A percentile compares a stretch with the other conserved stretches of the same genome.
These are phyloP conservation scores for Cheirogaleus medius DNA, from an alignment of 2,113 vertebrate species.

Conservation along the genomic window DNA sequence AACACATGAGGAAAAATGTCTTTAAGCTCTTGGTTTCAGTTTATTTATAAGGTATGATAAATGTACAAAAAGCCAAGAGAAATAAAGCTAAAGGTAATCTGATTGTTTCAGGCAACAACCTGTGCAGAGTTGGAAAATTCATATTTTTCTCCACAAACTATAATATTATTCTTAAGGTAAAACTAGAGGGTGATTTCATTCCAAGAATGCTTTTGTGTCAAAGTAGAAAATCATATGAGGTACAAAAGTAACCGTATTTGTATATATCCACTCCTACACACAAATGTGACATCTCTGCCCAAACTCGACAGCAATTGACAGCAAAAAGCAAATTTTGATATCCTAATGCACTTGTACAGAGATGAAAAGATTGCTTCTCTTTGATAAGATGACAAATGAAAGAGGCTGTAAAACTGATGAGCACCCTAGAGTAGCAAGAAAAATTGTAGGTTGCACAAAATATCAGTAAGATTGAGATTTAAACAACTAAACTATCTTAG, in stretches of 20 bases:
- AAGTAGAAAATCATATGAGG: background rate
- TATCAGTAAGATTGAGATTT: background rate
- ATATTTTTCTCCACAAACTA: background rate
- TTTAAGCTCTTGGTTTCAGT: constrained; percentile 27
- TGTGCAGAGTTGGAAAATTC: background rate
- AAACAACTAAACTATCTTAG: background rate
- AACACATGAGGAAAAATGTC: background rate
- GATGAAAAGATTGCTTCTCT: background rate
- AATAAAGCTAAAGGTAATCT: background rate
- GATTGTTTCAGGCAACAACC: background rate
- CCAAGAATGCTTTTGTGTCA: constrained; percentile 6
- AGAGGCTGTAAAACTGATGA: background rate
- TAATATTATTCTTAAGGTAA: background rate
- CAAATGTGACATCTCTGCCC: background rate
- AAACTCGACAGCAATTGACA: constrained; percentile 32
- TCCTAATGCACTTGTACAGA: background rate
- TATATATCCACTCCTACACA: background rate
- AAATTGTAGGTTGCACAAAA: background rate
- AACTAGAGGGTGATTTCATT: background rate
- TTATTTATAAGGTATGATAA: background rate
- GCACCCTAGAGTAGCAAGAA: background rate
- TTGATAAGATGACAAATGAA: background rate
- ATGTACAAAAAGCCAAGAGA: background rate
- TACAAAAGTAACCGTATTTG: background rate
- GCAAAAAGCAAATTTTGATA: constrained; percentile 12